Conservation (phyloP, 2,113 vertebrate species). For the Nesogale talazaci region DNA sequence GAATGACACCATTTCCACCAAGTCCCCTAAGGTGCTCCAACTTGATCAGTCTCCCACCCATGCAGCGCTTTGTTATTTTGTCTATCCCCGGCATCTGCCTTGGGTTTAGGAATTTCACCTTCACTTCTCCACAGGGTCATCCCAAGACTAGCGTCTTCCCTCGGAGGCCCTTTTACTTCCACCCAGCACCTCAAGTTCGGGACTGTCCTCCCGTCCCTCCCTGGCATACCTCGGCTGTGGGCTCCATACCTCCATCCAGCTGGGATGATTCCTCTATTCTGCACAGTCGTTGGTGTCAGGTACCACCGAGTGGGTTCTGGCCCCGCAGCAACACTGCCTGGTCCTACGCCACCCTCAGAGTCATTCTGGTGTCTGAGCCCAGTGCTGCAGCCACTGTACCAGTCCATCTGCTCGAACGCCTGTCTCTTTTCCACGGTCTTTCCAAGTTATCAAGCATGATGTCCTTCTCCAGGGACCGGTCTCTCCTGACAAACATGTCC, state of each 20-base stretch:
- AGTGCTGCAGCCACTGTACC: no score
- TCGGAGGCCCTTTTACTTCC: neutral
- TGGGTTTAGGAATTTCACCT: neutral
- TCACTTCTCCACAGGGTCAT: conserved; percentile 1
- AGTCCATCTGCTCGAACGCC: no score
- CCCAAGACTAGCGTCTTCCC: neutral
- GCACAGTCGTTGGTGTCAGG: no score
- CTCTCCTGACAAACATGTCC: no score
- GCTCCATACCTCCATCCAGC: neutral
- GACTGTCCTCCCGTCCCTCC: neutral
- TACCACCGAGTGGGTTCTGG: no score
- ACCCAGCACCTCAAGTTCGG: neutral
- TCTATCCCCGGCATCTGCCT: neutral
- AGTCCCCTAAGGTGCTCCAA: neutral
- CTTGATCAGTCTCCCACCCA: neutral
- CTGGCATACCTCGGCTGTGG: neutral
- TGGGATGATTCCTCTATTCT: neutral
- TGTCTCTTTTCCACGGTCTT: no score
- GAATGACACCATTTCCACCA: neutral
- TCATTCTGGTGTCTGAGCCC: no score
- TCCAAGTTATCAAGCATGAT: no score
- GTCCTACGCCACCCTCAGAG: no score
- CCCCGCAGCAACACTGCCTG: no score
- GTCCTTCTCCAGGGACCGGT: no score
- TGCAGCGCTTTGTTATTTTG: neutral